Percentiles rank a stretch among this genome's conserved stretches.
These are phyloP conservation scores for Apamea monoglypha DNA, from an alignment of 2,888 invertebrate genomes.

Conservation along the genomic window DNA sequence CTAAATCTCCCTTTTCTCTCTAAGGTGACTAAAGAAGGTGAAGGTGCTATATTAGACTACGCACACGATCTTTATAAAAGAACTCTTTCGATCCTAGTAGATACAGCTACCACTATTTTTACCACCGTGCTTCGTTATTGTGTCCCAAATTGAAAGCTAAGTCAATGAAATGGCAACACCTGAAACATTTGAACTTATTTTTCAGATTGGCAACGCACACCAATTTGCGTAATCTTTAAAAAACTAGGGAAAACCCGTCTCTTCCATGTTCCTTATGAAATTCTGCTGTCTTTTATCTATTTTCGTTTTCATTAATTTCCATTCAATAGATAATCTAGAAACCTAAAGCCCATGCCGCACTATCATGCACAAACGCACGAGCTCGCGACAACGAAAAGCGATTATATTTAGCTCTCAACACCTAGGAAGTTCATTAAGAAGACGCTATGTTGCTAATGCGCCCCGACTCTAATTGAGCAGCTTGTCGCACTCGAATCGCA, in stretches of 20 bases:
- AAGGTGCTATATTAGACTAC: too few species aligned
- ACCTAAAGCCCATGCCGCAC: constrained; percentile 64
- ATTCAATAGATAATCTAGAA: neutral
- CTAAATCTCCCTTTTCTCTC: too few species aligned
- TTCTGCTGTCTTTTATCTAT: too few species aligned
- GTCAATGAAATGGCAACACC: neutral
- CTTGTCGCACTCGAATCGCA: constrained; percentile 63
- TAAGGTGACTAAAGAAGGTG: too few species aligned
- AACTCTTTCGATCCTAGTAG: neutral
- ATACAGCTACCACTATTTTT: neutral
- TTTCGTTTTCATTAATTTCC: neutral
- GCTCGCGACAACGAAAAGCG: constrained; percentile 64
- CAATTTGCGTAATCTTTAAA: neutral
- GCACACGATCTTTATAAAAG: neutral
- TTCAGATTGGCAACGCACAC: neutral
- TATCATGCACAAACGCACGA: constrained; percentile 42
- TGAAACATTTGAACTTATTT: neutral
- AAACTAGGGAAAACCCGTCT: neutral
- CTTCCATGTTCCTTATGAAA: neutral
- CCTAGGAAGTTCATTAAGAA: constrained; percentile 82
- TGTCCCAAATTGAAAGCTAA: neutral
- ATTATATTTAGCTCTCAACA: constrained; percentile 79
- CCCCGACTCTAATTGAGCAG: constrained; percentile 77
- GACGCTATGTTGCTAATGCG: constrained; percentile 76
- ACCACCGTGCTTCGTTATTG: neutral